Conservation (phyloP, 1,140 invertebrate genomes). For the Philaenus spumarius region DNA sequence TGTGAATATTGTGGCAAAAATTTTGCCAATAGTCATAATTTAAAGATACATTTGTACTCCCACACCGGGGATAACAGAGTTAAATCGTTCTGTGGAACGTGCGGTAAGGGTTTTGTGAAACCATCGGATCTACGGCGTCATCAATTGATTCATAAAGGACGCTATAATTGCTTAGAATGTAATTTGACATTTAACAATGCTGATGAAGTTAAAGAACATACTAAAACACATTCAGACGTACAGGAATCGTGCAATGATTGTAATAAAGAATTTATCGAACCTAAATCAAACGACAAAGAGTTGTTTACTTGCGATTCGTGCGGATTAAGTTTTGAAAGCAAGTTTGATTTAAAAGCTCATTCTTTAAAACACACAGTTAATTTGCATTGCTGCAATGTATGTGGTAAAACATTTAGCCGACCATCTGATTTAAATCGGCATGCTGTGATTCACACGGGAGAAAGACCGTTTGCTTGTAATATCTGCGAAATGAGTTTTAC, state of each 20-base stretch:
- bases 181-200: constrained; percentile 38
- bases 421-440: constrained; percentile 26
- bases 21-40: constrained; percentile 58
- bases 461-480: constrained; percentile 28
- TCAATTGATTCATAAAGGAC: constrained; percentile 29
- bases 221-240: neutral
- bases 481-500: constrained; percentile 30
- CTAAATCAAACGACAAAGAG: constrained; percentile 14
- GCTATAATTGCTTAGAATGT: constrained; percentile 26
- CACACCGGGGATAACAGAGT: constrained; percentile 63
- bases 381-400: constrained; percentile 13
- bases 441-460: constrained; percentile 26
- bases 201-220: constrained; percentile 2
- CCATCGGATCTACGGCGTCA: constrained; percentile 50
- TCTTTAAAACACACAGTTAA: constrained; percentile 23
- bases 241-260: constrained; percentile 12
- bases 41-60: constrained; percentile 60
- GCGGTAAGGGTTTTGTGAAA: constrained; percentile 66
- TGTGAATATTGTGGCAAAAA: constrained; percentile 47
- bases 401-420: constrained; percentile 25
- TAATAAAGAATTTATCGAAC: constrained; percentile 10
- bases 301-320: constrained; percentile 21
- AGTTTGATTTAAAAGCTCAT: constrained; percentile 25
- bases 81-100: constrained; percentile 59
- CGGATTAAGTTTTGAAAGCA: constrained; percentile 16